These are phyloP conservation scores for Apostichopus leukothele DNA, from an alignment of 53 echinoderm and acorn worm species.

Conservation along the genomic window DNA sequence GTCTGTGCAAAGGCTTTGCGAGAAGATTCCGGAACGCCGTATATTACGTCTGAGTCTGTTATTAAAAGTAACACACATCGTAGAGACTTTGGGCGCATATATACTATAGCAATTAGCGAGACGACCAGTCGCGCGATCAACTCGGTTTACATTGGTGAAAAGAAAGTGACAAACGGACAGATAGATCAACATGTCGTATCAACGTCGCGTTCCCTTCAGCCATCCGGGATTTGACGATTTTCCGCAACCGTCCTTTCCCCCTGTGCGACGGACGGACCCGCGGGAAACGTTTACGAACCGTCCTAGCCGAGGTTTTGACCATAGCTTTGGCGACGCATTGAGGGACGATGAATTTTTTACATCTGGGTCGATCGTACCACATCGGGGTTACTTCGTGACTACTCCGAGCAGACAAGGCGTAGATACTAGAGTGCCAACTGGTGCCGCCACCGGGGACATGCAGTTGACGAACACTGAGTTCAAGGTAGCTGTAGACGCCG, in stretches of 20 bases:
- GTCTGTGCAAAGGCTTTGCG: not conserved
- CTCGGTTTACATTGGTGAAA: too few relatives aligned
- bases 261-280: slow-evolving; percentile 45
- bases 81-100: not conserved
- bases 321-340: slow-evolving; percentile 42
- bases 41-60: not conserved
- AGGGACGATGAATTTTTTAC: slow-evolving; percentile 44
- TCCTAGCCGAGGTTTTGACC: slow-evolving; percentile 28
- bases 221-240: slow-evolving; percentile 36
- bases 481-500: slow-evolving; percentile 65
- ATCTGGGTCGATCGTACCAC: slow-evolving; percentile 17
- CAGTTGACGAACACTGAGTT: slow-evolving; percentile 55
- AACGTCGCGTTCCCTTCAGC: slow-evolving; percentile 34
- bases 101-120: not conserved
- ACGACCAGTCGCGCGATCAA: not conserved
- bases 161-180: too few relatives aligned
- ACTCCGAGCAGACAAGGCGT: not conserved
- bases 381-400: slow-evolving; percentile 28
- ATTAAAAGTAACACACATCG: not conserved
- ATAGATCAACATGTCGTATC: slow-evolving; percentile 8
- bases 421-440: not conserved
- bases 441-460: slow-evolving; percentile 51
- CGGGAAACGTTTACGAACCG: slow-evolving; percentile 26
- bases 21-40: not conserved
- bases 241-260: slow-evolving; percentile 8